Percentiles rank a stretch among this genome's conserved stretches.
Evolutionary conservation across 2,797 vertebrate genomes (phyloP).

Genomic region (Steatocranus sp.): DNA sequence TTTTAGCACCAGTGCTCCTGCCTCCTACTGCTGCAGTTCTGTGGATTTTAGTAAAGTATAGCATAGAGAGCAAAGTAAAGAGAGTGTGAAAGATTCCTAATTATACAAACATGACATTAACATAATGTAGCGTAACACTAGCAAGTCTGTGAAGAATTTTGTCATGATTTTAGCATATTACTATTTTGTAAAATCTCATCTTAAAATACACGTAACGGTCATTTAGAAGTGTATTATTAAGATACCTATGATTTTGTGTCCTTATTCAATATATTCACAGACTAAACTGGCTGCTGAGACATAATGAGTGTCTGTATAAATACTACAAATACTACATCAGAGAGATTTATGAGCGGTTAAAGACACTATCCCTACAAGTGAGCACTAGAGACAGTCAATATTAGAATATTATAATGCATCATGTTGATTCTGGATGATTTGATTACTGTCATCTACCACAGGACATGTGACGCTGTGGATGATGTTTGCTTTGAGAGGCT

Average conservation of each 20-base stretch:
- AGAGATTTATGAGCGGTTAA: not conserved
- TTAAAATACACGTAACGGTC: not conserved
- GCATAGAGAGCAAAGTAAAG: not conserved
- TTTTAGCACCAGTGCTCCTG: conserved; percentile 55
- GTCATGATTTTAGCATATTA: not conserved
- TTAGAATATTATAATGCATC: not conserved
- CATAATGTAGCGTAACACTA: not conserved
- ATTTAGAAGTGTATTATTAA: not conserved
- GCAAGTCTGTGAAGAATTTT: not conserved
- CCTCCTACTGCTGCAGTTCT: conserved; percentile 52
- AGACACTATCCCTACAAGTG: not conserved
- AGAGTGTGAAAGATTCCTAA: not conserved
- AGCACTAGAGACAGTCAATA: not conserved
- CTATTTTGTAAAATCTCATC: not conserved
- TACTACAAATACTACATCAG: not conserved
- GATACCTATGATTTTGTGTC: not conserved
- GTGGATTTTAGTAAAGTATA: conserved; percentile 50
- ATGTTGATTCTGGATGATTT: not conserved
- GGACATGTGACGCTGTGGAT: conserved; percentile 34
- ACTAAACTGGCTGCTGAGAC: not conserved
- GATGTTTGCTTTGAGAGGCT: conserved; percentile 35
- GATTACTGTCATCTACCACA: not conserved
- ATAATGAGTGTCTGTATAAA: not conserved
- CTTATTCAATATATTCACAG: not conserved
- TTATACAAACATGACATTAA: not conserved